phyloP scores from a whole-genome alignment of 2,888 invertebrate genomes.

The Macrosoma leucophasiata region DNA sequence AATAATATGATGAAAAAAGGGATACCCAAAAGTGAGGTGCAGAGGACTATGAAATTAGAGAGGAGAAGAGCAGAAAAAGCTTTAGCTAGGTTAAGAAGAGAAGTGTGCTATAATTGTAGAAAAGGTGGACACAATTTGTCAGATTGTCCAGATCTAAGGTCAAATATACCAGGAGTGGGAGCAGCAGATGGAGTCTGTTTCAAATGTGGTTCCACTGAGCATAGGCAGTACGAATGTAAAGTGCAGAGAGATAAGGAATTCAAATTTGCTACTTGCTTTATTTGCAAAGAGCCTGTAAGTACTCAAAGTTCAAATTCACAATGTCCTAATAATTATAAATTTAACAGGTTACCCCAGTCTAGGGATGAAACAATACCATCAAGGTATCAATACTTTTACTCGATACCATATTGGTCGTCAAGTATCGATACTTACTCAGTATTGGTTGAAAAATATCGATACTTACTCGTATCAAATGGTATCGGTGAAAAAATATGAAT shows the following conservation, averaged over 20 bases:
- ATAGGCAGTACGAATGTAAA: conserved; percentile 84
- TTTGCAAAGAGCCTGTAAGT: conserved; percentile 84
- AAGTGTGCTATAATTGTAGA: conserved; percentile 86
- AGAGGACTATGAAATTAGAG: conserved; percentile 80
- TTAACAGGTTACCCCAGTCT: no score
- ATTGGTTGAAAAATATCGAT: no score
- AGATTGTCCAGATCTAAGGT: conserved; percentile 84
- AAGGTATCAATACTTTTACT: no score
- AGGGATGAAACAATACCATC: no score
- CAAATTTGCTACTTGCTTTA: conserved; percentile 90
- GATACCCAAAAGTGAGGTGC: conserved; percentile 80
- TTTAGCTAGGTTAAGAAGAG: conserved; percentile 78
- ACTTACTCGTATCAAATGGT: no score
- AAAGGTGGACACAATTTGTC: conserved; percentile 87
- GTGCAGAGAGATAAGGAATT: conserved; percentile 80
- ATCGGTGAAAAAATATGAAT: no score
- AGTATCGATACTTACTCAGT: no score
- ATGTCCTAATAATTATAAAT: no score
- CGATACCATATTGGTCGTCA: no score
- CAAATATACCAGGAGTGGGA: conserved; percentile 64
- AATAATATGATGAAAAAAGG: conserved; percentile 79
- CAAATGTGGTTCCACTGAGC: conserved; percentile 93
- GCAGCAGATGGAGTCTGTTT: conserved; percentile 84
- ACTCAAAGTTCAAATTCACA: no score
- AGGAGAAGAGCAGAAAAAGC: conserved; percentile 83